Evolutionary conservation across 2,113 vertebrate species (phyloP), one percentile per base, ranked within the genome.

Genomic region (Actinemys pallida): DNA sequence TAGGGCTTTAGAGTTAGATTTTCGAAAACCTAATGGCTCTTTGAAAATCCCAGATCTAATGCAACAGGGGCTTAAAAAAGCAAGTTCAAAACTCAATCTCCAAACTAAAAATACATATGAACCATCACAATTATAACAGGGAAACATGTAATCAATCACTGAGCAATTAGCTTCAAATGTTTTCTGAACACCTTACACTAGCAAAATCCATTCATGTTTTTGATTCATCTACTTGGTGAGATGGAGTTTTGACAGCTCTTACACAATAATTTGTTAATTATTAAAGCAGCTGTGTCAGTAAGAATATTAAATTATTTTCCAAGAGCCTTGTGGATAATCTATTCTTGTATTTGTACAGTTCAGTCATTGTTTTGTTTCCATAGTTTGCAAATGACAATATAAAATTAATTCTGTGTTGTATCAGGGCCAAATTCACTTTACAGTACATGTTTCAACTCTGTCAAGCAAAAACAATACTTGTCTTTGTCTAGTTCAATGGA

Each of bases 181-280:
- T 92, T 59, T 84, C 87, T 92, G 35, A 81, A 92, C 5, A 49
- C 10, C 72, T 1, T 57, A 3, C 19, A 78, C 13, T 42, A 25
- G 90, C 31, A 94, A 91, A 93, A 93, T 39, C 35, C 27, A 88
- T 83, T 86, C 29, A 50, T 78, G 16, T 90, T 91, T 83, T 9
- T 54, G 49, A 75, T 85, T 87, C 47, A 92, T 75, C 5, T 76
- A 90, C 83, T 83, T 83, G 85, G 83, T 86, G 53, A 92, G 9
- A 78, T 83, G 27, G 83, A 92, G 90, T 95, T 72, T 83, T 85
- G 84, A 76, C 85, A 92, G 81, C 45, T 90, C 52, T 22, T 5
- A 81, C 47, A 76, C 0, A 65, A 57, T 59, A 50, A 83, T 50
- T 84, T 75, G 2, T 45, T 92, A 89, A 84, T 83, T 82, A 93